These are phyloP conservation scores for Plestiodon gilberti DNA, from an alignment of 2,113 vertebrate species.

Conservation along the genomic window DNA sequence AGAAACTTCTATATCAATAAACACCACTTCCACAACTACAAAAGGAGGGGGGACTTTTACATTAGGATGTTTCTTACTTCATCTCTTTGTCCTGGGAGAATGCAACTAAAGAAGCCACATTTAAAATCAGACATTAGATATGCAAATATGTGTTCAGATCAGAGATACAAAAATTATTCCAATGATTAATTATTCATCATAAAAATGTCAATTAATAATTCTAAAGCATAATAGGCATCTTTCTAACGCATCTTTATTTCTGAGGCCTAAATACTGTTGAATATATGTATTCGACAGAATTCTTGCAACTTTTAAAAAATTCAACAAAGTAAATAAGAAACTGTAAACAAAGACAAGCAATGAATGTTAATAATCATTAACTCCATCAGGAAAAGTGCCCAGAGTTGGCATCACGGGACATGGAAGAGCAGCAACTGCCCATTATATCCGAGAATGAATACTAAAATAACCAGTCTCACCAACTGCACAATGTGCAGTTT, in stretches of 20 bases:
- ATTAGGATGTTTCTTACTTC: conserved; percentile 79
- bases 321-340: conserved; percentile 77
- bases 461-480: background rate
- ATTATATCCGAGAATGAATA: accelerated
- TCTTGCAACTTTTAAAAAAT: conserved; percentile 79
- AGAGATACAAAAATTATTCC: conserved; percentile 97
- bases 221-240: conserved; percentile 86
- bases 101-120: conserved; percentile 80
- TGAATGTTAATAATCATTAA: conserved; percentile 67
- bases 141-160: conserved; percentile 97
- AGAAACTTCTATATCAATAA: conserved; percentile 64
- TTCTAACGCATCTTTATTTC: conserved; percentile 84
- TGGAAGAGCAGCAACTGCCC: conserved; percentile 13
- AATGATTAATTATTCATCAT: conserved; percentile 98
- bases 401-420: conserved; percentile 37
- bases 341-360: conserved; percentile 71
- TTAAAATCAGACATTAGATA: conserved; percentile 92
- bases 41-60: conserved; percentile 65
- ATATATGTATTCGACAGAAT: conserved; percentile 77
- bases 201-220: conserved; percentile 98
- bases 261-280: conserved; percentile 80
- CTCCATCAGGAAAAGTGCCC: conserved; percentile 48
- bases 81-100: conserved; percentile 87
- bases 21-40: conserved; percentile 61
- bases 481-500: background rate